Conservation (phyloP, 2,797 vertebrate species). For the Gastrophryne carolinensis region DNA sequence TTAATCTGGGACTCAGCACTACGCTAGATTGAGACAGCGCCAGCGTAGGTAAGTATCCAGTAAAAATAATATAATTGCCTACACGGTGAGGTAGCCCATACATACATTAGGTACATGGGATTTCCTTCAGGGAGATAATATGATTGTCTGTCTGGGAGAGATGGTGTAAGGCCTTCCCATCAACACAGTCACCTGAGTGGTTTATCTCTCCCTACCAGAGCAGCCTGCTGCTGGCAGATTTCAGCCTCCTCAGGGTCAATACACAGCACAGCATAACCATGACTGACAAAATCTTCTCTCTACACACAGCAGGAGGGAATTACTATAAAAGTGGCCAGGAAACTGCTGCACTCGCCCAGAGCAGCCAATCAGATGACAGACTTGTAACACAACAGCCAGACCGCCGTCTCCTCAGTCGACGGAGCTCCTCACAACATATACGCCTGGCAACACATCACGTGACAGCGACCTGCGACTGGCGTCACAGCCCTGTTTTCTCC, state of each 20-base stretch:
- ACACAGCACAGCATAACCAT: not conserved
- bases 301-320: not conserved
- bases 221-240: not conserved
- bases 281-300: too few relatives aligned
- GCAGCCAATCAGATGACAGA: too few relatives aligned
- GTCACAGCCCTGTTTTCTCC: conserved; percentile 4
- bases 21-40: too few relatives aligned
- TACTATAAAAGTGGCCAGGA: too few relatives aligned
- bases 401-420: not conserved
- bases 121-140: not conserved
- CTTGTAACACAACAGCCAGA: not conserved
- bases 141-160: too few relatives aligned
- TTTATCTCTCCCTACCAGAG: not conserved
- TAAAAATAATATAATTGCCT: too few relatives aligned
- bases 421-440: not conserved
- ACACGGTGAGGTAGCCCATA: not conserved
- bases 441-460: conserved; percentile 28
- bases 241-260: not conserved
- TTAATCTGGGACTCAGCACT: too few relatives aligned
- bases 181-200: not conserved
- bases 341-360: too few relatives aligned
- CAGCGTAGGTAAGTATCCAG: too few relatives aligned
- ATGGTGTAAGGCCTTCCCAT: too few relatives aligned
- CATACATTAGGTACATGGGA: not conserved
- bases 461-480: not conserved